Conservation (phyloP, 2,113 vertebrate genomes). For the Probosciger aterrimus region DNA sequence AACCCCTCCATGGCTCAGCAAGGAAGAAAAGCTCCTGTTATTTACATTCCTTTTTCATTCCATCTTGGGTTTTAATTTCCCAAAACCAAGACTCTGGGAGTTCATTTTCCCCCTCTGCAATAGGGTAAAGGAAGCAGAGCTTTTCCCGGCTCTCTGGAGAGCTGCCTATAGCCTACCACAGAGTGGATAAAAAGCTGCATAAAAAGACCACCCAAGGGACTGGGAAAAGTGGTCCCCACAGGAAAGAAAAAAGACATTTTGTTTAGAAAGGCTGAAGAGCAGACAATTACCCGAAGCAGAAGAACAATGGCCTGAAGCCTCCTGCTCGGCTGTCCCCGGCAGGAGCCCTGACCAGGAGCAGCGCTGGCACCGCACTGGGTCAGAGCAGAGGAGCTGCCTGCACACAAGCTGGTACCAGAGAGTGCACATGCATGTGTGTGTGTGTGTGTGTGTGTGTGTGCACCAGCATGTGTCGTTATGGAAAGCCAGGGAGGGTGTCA, state of each 20-base stretch:
- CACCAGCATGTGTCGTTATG: accelerated
- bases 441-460: too few species aligned
- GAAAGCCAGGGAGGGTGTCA: not conserved
- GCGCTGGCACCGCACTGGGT: accelerated
- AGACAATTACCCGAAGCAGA: constrained; percentile 40
- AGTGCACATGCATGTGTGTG: accelerated
- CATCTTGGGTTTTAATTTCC: not conserved
- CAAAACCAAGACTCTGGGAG: not conserved
- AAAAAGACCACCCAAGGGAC: constrained; percentile 65
- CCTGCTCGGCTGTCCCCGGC: not conserved
- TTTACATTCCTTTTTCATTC: not conserved
- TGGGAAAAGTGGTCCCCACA: constrained; percentile 58
- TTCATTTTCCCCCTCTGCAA: not conserved
- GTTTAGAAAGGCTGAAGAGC: constrained; percentile 39
- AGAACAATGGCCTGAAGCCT: not conserved
- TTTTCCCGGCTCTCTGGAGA: constrained; percentile 8
- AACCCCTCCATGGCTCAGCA: not conserved
- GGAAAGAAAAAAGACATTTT: constrained; percentile 60
- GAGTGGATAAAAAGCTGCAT: constrained; percentile 43
- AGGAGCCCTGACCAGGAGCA: not conserved
- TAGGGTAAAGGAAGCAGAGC: not conserved
- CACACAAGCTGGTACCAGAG: accelerated
- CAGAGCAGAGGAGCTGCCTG: not conserved
- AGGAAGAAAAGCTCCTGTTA: not conserved
- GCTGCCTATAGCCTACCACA: constrained; percentile 46